Percentiles rank a stretch among this genome's conserved stretches.
Evolutionary conservation across 2,888 invertebrate species (phyloP).

Genomic region (Liopterus haemorrhoidalis): DNA sequence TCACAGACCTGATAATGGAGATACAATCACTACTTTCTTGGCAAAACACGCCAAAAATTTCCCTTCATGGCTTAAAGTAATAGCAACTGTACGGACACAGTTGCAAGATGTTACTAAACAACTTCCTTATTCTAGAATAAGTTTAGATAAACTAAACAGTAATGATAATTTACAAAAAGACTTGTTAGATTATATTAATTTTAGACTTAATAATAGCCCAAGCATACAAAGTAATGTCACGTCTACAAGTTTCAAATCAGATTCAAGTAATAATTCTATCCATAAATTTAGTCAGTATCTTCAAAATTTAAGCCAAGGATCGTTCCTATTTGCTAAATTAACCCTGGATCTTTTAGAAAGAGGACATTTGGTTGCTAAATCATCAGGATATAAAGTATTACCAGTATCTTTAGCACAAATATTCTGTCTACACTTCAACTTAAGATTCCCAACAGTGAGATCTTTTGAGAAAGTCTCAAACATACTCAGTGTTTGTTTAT

Average conservation of each 20-base stretch:
- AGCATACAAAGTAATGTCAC: conserved; percentile 80
- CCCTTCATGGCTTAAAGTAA: conserved; percentile 85
- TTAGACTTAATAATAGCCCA: conserved; percentile 71
- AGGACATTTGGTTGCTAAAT: conserved; percentile 88
- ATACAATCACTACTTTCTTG: conserved; percentile 87
- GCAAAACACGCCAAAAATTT: conserved; percentile 70
- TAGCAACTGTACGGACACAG: conserved; percentile 80
- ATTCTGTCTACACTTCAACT: conserved; percentile 84
- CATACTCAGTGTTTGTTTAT: conserved; percentile 83
- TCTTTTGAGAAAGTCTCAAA: conserved; percentile 87
- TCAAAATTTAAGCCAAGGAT: conserved; percentile 76
- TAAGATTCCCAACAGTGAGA: conserved; percentile 82
- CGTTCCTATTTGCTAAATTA: conserved; percentile 86
- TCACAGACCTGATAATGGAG: conserved; percentile 89
- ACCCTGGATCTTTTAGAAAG: conserved; percentile 86
- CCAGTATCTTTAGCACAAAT: conserved; percentile 85
- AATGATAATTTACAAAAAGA: conserved; percentile 79
- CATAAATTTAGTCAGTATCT: conserved; percentile 82
- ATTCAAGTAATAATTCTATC: conserved; percentile 61
- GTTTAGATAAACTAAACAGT: conserved; percentile 60
- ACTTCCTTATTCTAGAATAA: conserved; percentile 72
- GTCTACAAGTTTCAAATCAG: conserved; percentile 59
- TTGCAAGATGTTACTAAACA: conserved; percentile 76
- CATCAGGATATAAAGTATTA: conserved; percentile 86
- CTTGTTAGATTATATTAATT: conserved; percentile 78